phyloP scores from a whole-genome alignment of 2,797 vertebrate genomes.

The Malacoraja senta region DNA sequence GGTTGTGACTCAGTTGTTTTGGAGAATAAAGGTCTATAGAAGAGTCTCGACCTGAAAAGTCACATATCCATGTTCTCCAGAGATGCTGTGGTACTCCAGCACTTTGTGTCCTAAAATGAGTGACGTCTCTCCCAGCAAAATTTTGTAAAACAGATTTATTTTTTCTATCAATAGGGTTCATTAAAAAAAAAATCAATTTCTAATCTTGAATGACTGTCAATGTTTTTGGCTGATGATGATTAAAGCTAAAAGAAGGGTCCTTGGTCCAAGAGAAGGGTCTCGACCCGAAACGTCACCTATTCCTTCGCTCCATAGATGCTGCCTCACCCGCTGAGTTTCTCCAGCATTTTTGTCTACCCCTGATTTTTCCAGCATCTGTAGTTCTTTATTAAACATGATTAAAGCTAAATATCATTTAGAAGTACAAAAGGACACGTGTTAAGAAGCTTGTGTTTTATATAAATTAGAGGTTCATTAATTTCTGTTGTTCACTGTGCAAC shows the following conservation, averaged over 20 bases:
- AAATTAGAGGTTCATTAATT: not conserved
- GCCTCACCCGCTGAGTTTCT: too few species aligned
- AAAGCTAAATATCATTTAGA: not conserved
- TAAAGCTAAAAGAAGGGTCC: not conserved
- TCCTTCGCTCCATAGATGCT: too few species aligned
- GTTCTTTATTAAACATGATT: not conserved
- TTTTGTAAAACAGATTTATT: not conserved
- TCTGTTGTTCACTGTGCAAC: not conserved
- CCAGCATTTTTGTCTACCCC: too few species aligned
- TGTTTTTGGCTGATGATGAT: not conserved
- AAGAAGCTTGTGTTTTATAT: not conserved
- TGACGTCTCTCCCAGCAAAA: not conserved
- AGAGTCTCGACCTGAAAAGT: too few species aligned
- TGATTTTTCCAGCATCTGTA: too few species aligned
- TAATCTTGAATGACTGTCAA: not conserved
- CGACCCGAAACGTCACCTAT: too few species aligned
- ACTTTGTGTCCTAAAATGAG: not conserved
- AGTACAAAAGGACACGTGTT: not conserved
- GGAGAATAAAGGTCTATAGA: too few species aligned
- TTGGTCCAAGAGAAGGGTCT: too few species aligned
- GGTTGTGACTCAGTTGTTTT: not conserved
- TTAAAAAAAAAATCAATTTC: not conserved
- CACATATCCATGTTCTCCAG: too few species aligned
- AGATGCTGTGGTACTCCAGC: too few species aligned
- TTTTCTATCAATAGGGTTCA: not conserved